phyloP scores from a whole-genome alignment of 2,113 vertebrate genomes.

The Thomomys bottae region DNA sequence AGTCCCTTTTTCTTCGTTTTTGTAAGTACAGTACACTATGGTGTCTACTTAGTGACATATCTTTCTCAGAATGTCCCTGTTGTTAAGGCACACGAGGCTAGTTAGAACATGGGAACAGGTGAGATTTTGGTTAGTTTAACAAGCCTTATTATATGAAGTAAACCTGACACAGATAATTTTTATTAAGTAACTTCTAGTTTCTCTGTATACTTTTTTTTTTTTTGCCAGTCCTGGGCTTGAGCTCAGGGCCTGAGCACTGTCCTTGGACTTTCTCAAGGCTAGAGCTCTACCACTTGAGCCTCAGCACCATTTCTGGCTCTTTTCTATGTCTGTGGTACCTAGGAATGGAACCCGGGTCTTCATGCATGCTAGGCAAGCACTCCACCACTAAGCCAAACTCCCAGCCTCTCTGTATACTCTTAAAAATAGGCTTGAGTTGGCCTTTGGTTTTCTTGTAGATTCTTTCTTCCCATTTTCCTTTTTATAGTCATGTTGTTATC shows the following conservation, averaged over 20 bases:
- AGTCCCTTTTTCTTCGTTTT: no score
- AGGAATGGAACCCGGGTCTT: no score
- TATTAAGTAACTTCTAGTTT: slow-evolving; percentile 29
- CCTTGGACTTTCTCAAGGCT: no score
- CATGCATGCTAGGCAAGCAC: no score
- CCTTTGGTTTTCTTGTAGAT: background rate
- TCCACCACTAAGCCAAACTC: no score
- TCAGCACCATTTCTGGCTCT: no score
- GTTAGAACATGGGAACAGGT: slow-evolving; percentile 1
- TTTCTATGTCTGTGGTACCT: no score
- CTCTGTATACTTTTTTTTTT: background rate
- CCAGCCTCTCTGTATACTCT: background rate
- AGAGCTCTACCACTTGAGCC: no score
- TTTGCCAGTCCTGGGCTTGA: no score
- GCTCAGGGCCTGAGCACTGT: no score
- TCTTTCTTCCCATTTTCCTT: background rate
- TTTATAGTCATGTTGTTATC: background rate
- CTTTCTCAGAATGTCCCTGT: background rate
- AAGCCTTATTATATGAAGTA: background rate
- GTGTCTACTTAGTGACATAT: background rate
- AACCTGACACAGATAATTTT: background rate
- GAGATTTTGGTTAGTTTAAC: slow-evolving; percentile 27
- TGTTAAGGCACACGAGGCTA: background rate
- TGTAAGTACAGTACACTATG: background rate
- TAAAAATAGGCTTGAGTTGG: background rate